Conservation (phyloP, 2,797 vertebrate species). For the Silurus lanzhouensis region DNA sequence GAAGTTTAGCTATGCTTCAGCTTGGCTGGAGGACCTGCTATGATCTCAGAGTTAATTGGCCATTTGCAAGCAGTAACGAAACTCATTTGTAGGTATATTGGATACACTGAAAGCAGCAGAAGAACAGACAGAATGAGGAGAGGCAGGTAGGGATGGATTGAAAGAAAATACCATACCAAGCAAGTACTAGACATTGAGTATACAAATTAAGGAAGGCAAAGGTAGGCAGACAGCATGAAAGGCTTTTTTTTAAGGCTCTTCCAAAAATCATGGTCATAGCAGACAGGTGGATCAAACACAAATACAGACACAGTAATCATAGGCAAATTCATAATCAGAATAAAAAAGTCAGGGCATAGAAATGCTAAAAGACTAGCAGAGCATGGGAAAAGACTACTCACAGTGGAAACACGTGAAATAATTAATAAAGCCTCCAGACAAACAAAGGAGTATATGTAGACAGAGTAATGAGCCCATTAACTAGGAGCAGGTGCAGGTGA, state of each 20-base stretch:
- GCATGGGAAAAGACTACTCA: neutral
- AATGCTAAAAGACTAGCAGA: neutral
- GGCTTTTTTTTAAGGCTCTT: neutral
- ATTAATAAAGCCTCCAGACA: neutral
- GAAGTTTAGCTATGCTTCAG: slow-evolving; percentile 16
- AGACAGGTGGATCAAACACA: slow-evolving; percentile 11
- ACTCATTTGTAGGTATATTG: neutral
- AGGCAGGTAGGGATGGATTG: neutral
- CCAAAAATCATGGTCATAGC: slow-evolving; percentile 2
- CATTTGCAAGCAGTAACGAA: slow-evolving; percentile 1
- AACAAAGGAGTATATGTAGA: slow-evolving; percentile 30
- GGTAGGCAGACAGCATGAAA: slow-evolving; percentile 18
- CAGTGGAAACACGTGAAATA: slow-evolving; percentile 28
- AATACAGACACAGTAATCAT: slow-evolving; percentile 2
- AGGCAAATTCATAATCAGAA: slow-evolving; percentile 20
- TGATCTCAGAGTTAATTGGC: slow-evolving; percentile 9
- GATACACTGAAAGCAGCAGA: neutral
- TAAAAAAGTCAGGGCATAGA: neutral
- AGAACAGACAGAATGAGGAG: neutral
- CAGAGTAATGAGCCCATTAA: slow-evolving; percentile 32
- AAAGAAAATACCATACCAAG: neutral
- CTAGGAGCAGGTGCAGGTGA: slow-evolving; percentile 26
- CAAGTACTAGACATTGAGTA: neutral
- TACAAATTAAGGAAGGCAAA: slow-evolving; percentile 15
- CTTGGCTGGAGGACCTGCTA: slow-evolving; percentile 22